Conservation (phyloP, 2,888 invertebrate genomes). For the Steinernema carpocapsae region DNA sequence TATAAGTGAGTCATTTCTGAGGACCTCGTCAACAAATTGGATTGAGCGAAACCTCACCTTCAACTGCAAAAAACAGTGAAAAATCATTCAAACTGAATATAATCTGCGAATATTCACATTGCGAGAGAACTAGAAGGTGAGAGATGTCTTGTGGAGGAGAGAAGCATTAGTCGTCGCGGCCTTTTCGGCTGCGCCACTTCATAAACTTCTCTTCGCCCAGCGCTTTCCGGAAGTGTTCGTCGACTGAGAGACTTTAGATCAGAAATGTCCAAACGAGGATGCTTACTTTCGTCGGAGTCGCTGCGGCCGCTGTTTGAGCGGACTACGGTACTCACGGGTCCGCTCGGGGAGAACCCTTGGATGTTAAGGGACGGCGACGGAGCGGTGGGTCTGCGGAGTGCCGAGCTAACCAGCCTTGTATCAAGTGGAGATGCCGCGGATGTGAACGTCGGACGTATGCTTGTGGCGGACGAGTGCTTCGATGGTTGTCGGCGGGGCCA, state of each 20-base stretch:
- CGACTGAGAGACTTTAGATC: slow-evolving; percentile 40
- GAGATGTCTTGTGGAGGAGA: no score
- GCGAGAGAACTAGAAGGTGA: not conserved
- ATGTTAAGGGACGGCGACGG: not conserved
- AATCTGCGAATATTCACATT: no score
- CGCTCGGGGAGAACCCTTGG: not conserved
- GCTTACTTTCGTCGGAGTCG: not conserved
- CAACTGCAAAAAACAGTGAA: no score
- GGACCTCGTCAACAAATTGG: no score
- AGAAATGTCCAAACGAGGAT: not conserved
- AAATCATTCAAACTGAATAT: no score
- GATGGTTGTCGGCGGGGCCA: slow-evolving; percentile 43
- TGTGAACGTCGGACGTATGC: not conserved
- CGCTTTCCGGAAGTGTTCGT: slow-evolving; percentile 45
- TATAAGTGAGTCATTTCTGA: no score
- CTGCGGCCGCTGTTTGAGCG: slow-evolving; percentile 19
- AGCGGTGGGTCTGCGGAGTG: not conserved
- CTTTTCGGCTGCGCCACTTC: slow-evolving; percentile 21
- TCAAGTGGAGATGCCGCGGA: not conserved
- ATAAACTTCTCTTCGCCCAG: slow-evolving; percentile 41
- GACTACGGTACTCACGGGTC: not conserved
- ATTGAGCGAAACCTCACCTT: no score
- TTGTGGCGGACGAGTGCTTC: not conserved
- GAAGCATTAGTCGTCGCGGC: not conserved
- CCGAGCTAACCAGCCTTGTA: not conserved